Percentiles rank a stretch among this genome's conserved stretches.
These are phyloP conservation scores for Aplysia californica DNA, from an alignment of 1,140 invertebrate species.

Conservation along the genomic window DNA sequence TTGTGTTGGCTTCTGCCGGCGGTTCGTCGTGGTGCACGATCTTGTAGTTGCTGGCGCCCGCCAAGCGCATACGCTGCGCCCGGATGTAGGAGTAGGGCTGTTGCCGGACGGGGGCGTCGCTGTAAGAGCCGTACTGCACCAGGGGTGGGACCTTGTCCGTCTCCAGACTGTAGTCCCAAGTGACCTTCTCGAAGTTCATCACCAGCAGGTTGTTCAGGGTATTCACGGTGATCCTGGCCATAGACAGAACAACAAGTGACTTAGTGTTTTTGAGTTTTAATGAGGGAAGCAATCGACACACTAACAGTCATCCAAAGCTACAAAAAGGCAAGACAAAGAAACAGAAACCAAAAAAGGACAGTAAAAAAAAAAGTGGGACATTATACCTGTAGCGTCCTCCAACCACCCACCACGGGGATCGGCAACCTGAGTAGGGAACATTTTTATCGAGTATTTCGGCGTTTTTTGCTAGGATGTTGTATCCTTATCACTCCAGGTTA, in stretches of 20 bases:
- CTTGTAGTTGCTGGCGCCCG: constrained; percentile 60
- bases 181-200: constrained; percentile 65
- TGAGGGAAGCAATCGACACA: too few relatives aligned
- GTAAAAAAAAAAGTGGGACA: constrained; percentile 12
- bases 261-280: background rate
- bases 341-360: too few relatives aligned
- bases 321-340: too few relatives aligned
- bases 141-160: constrained; percentile 62
- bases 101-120: constrained; percentile 55
- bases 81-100: constrained; percentile 63
- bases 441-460: too few relatives aligned
- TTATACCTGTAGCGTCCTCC: too few relatives aligned
- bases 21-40: constrained; percentile 43
- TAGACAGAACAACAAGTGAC: constrained; percentile 26
- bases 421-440: too few relatives aligned
- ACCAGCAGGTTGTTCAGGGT: constrained; percentile 63
- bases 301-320: too few relatives aligned
- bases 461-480: too few relatives aligned
- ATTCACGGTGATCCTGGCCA: constrained; percentile 65
- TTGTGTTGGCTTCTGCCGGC: background rate
- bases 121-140: constrained; percentile 59
- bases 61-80: constrained; percentile 61
- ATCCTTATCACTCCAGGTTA: too few relatives aligned
- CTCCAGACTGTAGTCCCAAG: constrained; percentile 64
- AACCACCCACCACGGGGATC: too few relatives aligned